Base-by-base conservation (phyloP, 2,113 vertebrate species). In the Dasyprocta punctata region DNA sequence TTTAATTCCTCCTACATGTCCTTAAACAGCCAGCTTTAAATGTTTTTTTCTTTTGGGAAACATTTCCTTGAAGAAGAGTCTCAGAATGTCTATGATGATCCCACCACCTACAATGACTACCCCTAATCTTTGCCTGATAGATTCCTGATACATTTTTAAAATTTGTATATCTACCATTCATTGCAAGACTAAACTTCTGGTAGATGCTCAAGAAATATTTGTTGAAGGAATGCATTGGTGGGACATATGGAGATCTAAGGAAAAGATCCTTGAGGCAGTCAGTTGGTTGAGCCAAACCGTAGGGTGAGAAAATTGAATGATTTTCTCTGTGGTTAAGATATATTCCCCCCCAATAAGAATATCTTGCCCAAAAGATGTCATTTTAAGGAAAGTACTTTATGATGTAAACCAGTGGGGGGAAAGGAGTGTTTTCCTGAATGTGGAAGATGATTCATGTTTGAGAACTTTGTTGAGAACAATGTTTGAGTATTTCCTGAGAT, bases 401-500 rank as follows among this genome's bases (percentile, higher is more conserved):
- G 86, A 98, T 96, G 71, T 19, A 93, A 86, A 96, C 83, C 60
- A 86, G 65, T 82, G 49, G 41, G 61, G 60, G 78, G 52, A 77
- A 90, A 95, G 61, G 61, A 89, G 47, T 92, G 44, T 87, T 84
- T 96, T 98, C 56, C 92, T 97, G 89, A 89, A 77, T 84, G 75
- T 96, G 97, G 47, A 90, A 96, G 94, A 94, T 96, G 95, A 97
- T 97, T 98, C 92, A 89, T 93, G 80, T 93, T 97, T 96, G 86
- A 96, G 91, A 97, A 98, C 82, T 97, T 12, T 47, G 84, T 94
- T 86, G 41, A 97, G 60, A 81, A 47, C 65, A 41, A 63, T 0
- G 13, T 75, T 98, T 95, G 94, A 96, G 80, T 96, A 85, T 95
- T 96, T 97, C 97, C 92, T 17, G 0, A 1, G 17, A 94, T 84